A percentile compares a stretch with the other conserved stretches of the same genome.
Evolutionary conservation across 2,888 invertebrate genomes (phyloP).

Genomic region (Neoascia interrupta): DNA sequence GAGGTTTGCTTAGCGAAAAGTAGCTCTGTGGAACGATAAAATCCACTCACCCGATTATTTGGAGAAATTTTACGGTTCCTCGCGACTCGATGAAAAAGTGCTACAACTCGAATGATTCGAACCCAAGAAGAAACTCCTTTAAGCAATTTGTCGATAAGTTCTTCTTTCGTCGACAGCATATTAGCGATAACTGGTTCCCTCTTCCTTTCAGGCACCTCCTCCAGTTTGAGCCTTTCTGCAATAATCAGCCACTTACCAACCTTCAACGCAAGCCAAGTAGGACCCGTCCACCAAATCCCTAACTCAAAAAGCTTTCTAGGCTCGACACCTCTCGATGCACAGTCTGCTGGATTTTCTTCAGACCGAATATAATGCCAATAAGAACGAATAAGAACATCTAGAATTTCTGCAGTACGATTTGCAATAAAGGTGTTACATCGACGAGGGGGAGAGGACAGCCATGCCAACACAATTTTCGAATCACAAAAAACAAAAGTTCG

Average conservation of each 20-base stretch:
- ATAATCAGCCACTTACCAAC: constrained; percentile 1
- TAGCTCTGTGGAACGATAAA: not conserved
- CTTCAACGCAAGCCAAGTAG: constrained; percentile 12
- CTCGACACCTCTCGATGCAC: constrained; percentile 63
- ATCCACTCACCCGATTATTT: not conserved
- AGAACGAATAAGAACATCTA: constrained; percentile 12
- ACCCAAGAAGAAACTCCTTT: not conserved
- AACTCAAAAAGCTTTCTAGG: constrained; percentile 45
- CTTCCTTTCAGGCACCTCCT: not conserved
- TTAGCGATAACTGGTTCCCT: not conserved
- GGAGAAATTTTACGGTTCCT: not conserved
- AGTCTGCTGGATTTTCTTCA: constrained; percentile 69
- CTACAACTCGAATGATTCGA: constrained; percentile 1
- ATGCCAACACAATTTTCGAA: constrained; percentile 64
- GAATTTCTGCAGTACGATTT: constrained; percentile 66
- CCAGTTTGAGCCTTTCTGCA: not conserved
- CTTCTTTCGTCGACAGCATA: not conserved
- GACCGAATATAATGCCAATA: constrained; percentile 67
- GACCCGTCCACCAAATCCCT: constrained; percentile 16
- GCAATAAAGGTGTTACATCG: constrained; percentile 6
- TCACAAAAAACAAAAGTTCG: constrained; percentile 55
- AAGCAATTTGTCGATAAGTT: not conserved
- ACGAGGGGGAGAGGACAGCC: constrained; percentile 65
- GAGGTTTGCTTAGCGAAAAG: not conserved
- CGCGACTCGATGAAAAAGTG: not conserved